phyloP scores from a whole-genome alignment of 2,797 vertebrate species.

The Arrhamphus sclerolepis region DNA sequence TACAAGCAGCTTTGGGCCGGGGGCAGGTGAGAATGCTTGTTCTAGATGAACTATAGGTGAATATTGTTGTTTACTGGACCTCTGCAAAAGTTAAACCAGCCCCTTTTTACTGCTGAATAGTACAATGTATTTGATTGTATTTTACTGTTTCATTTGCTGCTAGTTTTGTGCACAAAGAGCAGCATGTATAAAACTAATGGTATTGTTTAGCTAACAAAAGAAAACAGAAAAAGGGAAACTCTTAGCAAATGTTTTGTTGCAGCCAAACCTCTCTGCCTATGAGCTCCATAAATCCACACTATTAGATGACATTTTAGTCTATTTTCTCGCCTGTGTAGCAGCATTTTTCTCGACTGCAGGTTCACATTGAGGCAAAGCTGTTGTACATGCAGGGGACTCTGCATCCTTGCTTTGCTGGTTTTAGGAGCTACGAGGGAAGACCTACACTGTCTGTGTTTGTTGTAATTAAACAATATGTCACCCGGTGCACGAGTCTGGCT shows the following conservation, averaged over 20 bases:
- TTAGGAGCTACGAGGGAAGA: slow-evolving; percentile 33
- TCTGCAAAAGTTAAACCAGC: slow-evolving; percentile 46
- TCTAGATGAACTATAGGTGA: slow-evolving; percentile 64
- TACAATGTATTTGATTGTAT: slow-evolving; percentile 27
- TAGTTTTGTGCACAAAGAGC: slow-evolving; percentile 32
- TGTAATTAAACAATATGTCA: slow-evolving; percentile 47
- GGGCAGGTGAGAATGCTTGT: slow-evolving; percentile 68
- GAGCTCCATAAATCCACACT: neutral
- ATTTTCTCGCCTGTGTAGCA: slow-evolving; percentile 26
- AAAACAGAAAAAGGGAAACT: too few relatives aligned
- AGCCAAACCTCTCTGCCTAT: too few relatives aligned
- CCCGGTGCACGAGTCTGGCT: slow-evolving; percentile 18
- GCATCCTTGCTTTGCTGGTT: slow-evolving; percentile 28
- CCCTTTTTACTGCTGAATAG: slow-evolving; percentile 36
- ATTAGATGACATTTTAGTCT: slow-evolving; percentile 26
- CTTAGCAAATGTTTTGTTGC: too few relatives aligned
- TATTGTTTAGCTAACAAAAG: slow-evolving; percentile 9
- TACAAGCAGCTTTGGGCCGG: slow-evolving; percentile 73
- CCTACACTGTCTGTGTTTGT: slow-evolving; percentile 15
- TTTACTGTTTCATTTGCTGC: slow-evolving; percentile 25
- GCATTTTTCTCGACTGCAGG: slow-evolving; percentile 28
- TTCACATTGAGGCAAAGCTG: slow-evolving; percentile 14
- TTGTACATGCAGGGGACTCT: slow-evolving; percentile 7
- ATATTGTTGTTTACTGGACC: slow-evolving; percentile 60
- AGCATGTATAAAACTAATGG: slow-evolving; percentile 18